Evolutionary conservation across 2,888 invertebrate species (phyloP), one percentile per base, ranked within the genome.

Genomic region (Pterostichus niger): DNA sequence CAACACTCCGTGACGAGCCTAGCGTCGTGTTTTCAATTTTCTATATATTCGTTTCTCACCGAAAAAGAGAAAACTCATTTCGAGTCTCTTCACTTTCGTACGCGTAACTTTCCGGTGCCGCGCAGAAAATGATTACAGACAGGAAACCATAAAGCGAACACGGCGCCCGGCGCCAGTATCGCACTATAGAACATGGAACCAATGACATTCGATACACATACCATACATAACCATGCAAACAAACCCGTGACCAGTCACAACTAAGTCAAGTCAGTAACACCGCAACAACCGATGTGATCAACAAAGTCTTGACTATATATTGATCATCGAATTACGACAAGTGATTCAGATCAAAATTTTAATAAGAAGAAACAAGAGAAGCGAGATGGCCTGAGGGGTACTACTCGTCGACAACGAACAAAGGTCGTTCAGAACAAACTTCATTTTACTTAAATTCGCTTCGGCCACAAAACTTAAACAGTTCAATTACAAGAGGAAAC

Each of bases 391-490:
- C 40, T 40, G 40, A 64, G 64, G 64, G 33, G 64, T n/a, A 31
- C 24, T 61, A 17, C 24, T 54, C 31, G 52, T 52, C 76, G 54
- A 78, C 78, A 61, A 35, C 31, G 64, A 68, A 81, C 73, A 81
- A 81, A 81, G 17, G 81, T 71, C 73, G 71, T 81, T 81, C 56
- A 52, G 71, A 40, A 24, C 81, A 71, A 81, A 81, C 81, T 81
- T 81, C 54, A 71, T 71, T 71, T 81, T 71, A 81, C 81, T 68
- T 68, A 81, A 73, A 81, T 81, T 81, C 54, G 71, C 44, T 81
- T 81, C 73, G 71, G 56, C 68, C 81, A 81, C 81, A 81, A 81
- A 81, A 73, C 71, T 81, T 81, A 81, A 81, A 81, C 81, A 81
- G 81, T 71, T 81, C 81, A 81, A 71, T 81, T 81, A 81, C 81